phyloP scores from a whole-genome alignment of 2,113 vertebrate species.

The Alouatta palliata region DNA sequence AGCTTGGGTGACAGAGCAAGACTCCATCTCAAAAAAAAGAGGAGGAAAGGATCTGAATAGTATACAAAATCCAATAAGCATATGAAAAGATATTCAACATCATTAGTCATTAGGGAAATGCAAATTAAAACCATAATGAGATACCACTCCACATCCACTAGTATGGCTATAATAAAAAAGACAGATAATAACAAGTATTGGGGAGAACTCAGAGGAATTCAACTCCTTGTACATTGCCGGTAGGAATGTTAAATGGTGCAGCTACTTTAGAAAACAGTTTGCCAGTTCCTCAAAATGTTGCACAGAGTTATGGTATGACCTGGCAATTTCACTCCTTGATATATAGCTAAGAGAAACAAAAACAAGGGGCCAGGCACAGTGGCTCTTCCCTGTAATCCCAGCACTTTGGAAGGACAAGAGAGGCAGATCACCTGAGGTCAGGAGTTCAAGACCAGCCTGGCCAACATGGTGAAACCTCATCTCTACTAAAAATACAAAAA shows the following conservation, averaged over 20 bases:
- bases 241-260: neutral
- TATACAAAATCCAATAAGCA: neutral
- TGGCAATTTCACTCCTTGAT: neutral
- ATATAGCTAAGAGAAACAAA: neutral
- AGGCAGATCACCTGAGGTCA: too few relatives aligned
- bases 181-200: neutral
- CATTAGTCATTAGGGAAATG: neutral
- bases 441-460: too few relatives aligned
- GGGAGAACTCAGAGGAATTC: neutral
- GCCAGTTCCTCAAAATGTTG: neutral
- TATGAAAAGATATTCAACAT: neutral
- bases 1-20: too few relatives aligned
- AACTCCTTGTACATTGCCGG: neutral
- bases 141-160: neutral
- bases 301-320: neutral
- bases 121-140: neutral
- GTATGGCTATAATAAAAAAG: neutral
- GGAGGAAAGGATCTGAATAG: neutral
- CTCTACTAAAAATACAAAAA: too few relatives aligned
- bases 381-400: too few relatives aligned
- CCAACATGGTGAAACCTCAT: too few relatives aligned
- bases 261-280: neutral
- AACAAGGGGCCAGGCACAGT: neutral
- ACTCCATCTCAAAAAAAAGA: too few relatives aligned
- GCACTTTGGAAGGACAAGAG: too few relatives aligned